These are phyloP conservation scores for Copidosoma floridanum DNA, from an alignment of 1,140 invertebrate genomes.

Conservation along the genomic window DNA sequence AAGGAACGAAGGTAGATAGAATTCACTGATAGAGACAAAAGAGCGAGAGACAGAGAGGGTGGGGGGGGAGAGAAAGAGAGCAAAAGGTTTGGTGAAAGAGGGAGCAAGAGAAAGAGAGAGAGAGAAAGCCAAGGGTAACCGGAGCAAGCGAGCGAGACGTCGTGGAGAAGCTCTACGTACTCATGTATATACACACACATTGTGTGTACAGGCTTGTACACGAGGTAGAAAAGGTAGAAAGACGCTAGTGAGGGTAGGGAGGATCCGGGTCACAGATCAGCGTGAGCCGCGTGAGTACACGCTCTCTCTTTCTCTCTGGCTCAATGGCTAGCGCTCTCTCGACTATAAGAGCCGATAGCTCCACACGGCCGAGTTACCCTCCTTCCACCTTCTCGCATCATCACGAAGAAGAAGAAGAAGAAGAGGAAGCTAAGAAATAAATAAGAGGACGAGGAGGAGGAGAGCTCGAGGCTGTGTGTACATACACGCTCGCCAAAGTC, in stretches of 20 bases:
- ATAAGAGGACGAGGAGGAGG: too few species aligned
- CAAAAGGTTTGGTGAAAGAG: not conserved
- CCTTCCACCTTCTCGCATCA: not conserved
- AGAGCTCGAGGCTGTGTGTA: too few species aligned
- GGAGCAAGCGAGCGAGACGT: conserved; percentile 22
- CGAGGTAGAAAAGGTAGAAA: conserved; percentile 23
- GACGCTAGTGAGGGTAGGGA: conserved; percentile 48
- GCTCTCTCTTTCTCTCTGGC: too few species aligned
- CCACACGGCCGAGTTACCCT: not conserved
- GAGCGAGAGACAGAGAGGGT: not conserved
- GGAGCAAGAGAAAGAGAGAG: conserved; percentile 1
- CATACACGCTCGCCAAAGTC: too few species aligned
- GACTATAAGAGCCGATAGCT: not conserved
- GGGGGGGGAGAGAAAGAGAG: conserved; percentile 19
- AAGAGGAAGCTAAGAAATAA: too few species aligned
- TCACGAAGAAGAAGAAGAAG: not conserved
- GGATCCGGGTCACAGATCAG: conserved; percentile 59
- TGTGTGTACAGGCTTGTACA: too few species aligned
- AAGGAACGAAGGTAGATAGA: conserved; percentile 8
- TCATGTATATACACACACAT: conserved; percentile 24
- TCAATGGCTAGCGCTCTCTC: not conserved
- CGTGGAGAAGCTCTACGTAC: conserved; percentile 19
- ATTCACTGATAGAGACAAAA: conserved; percentile 15
- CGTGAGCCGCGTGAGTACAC: conserved; percentile 40
- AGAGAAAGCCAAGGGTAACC: conserved; percentile 23